Evolutionary conservation across 2,797 vertebrate species (phyloP).

Genomic region (Microctenopoma lineatum): DNA sequence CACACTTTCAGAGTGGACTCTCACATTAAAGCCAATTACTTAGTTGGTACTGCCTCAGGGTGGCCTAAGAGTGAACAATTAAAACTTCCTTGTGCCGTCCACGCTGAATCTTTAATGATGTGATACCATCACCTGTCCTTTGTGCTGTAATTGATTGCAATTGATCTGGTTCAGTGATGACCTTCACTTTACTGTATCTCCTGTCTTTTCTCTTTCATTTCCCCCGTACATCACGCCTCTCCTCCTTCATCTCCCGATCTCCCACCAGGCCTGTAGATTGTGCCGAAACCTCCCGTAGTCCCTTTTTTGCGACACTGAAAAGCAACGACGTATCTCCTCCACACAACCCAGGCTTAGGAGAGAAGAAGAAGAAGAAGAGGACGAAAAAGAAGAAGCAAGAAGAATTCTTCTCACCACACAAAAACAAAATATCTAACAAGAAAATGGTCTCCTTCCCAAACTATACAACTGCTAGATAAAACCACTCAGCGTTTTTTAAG

Average conservation of each 20-base stretch:
- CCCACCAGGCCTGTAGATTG: constrained; percentile 82
- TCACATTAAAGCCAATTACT: constrained; percentile 47
- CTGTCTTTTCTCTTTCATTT: constrained; percentile 27
- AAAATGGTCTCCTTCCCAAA: constrained; percentile 56
- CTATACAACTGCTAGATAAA: constrained; percentile 49
- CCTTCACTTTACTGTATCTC: constrained; percentile 59
- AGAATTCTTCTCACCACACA: constrained; percentile 60
- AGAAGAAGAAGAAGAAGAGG: constrained; percentile 58
- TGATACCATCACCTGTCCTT: constrained; percentile 44
- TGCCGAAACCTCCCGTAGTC: constrained; percentile 75
- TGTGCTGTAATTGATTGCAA: constrained; percentile 54
- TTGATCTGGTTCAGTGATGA: constrained; percentile 48
- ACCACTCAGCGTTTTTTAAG: constrained; percentile 16
- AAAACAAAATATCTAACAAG: constrained; percentile 64
- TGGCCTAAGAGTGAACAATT: constrained; percentile 29
- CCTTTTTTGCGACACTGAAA: constrained; percentile 79
- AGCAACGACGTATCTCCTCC: constrained; percentile 77
- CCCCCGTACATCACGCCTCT: constrained; percentile 7
- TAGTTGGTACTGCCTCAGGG: constrained; percentile 13
- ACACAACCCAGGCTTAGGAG: constrained; percentile 74
- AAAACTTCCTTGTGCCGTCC: constrained; percentile 34
- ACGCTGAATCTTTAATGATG: constrained; percentile 57
- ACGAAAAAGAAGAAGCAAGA: constrained; percentile 46
- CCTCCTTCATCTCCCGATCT: constrained; percentile 20
- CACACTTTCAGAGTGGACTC: constrained; percentile 35